Evolutionary conservation across 1,140 invertebrate genomes (phyloP).

Genomic region (Tetragonula clypearis): DNA sequence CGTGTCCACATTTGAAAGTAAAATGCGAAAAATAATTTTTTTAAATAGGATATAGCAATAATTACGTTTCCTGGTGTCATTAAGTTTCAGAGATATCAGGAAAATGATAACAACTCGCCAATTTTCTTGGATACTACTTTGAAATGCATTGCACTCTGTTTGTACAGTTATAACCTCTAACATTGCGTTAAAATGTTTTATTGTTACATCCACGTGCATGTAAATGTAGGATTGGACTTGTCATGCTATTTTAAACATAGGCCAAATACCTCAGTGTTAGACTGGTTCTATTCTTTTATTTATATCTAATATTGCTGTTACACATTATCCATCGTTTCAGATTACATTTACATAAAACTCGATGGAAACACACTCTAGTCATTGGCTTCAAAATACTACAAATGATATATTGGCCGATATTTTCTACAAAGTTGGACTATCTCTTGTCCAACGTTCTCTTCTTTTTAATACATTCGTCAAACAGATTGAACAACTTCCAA

Average conservation of each 20-base stretch:
- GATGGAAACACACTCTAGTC: background rate
- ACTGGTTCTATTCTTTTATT: background rate
- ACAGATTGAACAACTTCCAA: background rate
- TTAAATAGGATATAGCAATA: background rate
- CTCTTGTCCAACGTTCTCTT: background rate
- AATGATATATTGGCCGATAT: background rate
- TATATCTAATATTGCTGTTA: background rate
- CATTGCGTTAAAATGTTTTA: background rate
- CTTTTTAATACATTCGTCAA: background rate
- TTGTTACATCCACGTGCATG: background rate
- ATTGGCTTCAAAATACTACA: background rate
- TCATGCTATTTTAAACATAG: conserved; percentile 14
- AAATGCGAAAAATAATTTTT: background rate
- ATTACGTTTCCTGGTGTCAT: background rate
- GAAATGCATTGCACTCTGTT: background rate
- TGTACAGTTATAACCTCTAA: background rate
- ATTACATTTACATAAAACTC: background rate
- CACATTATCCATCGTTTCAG: background rate
- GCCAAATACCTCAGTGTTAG: background rate
- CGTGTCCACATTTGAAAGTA: background rate
- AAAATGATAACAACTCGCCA: background rate
- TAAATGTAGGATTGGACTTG: background rate
- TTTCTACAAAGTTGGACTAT: background rate
- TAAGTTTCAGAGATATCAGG: background rate
- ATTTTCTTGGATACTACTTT: background rate